Conservation (phyloP, 2,113 vertebrate genomes). For the Beaufortia kweichowensis region DNA sequence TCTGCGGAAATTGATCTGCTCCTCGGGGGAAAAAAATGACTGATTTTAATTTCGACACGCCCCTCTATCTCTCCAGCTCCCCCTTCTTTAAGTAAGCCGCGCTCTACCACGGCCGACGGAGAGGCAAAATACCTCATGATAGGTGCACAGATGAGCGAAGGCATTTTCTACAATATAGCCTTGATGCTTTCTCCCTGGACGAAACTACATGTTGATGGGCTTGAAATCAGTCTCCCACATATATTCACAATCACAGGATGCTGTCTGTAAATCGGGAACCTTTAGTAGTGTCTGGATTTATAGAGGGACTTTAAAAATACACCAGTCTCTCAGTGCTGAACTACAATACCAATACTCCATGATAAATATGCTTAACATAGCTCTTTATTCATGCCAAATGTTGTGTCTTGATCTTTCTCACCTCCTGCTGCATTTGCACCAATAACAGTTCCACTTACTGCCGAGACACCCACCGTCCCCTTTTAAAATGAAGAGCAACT, state of each 20-base stretch:
- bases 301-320: background rate
- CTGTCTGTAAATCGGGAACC: background rate
- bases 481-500: slow-evolving; percentile 60
- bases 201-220: slow-evolving; percentile 49
- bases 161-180: slow-evolving; percentile 52
- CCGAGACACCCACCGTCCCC: slow-evolving; percentile 75
- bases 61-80: slow-evolving; percentile 36
- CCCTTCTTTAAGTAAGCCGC: slow-evolving; percentile 6
- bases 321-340: background rate
- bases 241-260: slow-evolving; percentile 34
- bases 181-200: slow-evolving; percentile 24
- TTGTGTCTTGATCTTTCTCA: slow-evolving; percentile 46
- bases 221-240: slow-evolving; percentile 46
- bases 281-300: slow-evolving; percentile 10
- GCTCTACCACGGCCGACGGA: slow-evolving; percentile 20
- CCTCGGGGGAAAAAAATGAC: slow-evolving; percentile 78
- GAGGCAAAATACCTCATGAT: slow-evolving; percentile 36
- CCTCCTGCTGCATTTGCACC: slow-evolving; percentile 54
- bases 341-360: background rate
- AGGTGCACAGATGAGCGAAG: slow-evolving; percentile 55
- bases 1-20: slow-evolving; percentile 83
- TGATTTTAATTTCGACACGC: slow-evolving; percentile 76
- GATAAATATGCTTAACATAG: slow-evolving; percentile 6
- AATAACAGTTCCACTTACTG: slow-evolving; percentile 74
- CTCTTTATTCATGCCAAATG: background rate